Evolutionary conservation across 2,797 vertebrate genomes (phyloP), one percentile per base, ranked within the genome.

Genomic region (Alauda arvensis): DNA sequence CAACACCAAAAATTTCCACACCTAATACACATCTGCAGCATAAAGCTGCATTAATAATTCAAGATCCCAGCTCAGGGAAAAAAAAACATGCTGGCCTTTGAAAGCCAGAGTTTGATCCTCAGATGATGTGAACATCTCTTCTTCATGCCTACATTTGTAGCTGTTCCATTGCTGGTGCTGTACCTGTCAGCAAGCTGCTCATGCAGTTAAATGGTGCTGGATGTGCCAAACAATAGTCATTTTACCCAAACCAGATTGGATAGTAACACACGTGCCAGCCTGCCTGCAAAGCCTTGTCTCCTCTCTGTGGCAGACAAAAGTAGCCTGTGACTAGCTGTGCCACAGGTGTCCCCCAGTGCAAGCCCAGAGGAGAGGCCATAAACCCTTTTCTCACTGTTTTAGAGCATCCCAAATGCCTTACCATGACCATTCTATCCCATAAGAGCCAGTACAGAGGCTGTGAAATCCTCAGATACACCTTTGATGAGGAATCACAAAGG

Each of bases 101-200:
- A 43, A 61, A 87, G 55, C 31, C 80, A 69, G 20, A 15, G 8
- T 40, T 57, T 72, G 53, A 74, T 56, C 37, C 61, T 65, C 5
- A 0, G 46, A 39, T 67, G 18, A 48, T 4, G 10, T 1, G 9
- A 88, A 57, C 20, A 46, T 31, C 62, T 79, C 76, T 77, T 92
- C 65, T 65, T 86, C 10, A 3, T 85, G 77, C 60, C 59, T 48
- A 46, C 63, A 46, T 60, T 62, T 78, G 63, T 77, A 65, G 63
- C 75, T 25, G 10, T 56, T 72, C 95, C 86, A 91, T n/a, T n/a
- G 88, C 91, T 95, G 95, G 88, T 7, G 0, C 12, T 0, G 0
- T 77, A 88, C 81, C 90, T 89, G 80, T 79, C 57, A 65, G 70
- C 88, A 90, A 89, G 82, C 83, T 90, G 77, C 51, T 88, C 81